Evolutionary conservation across 2,888 invertebrate species (phyloP), one percentile per base, ranked within the genome.

Genomic region (Pachymerium ferrugineum): DNA sequence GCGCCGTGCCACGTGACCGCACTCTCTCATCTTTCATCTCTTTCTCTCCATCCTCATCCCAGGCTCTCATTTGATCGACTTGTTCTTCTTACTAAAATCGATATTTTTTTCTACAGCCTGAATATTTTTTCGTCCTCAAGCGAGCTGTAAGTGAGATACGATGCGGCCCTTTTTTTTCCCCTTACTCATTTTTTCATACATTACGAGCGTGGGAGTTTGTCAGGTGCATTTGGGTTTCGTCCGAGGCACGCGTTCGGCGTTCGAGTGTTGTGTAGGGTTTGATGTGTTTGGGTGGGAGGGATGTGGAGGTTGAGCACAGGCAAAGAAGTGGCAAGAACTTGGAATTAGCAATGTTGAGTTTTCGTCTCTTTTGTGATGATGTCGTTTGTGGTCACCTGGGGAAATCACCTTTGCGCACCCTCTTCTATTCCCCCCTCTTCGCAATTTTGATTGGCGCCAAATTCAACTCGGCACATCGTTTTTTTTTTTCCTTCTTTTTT

Each of bases 141-240:
- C n/a, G n/a, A n/a, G n/a, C n/a, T n/a, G n/a, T n/a, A n/a, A n/a
- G n/a, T n/a, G n/a, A n/a, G n/a, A n/a, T n/a, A n/a, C n/a, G n/a
- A n/a, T n/a, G n/a, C n/a, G n/a, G n/a, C n/a, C n/a, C n/a, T n/a
- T n/a, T n/a, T n/a, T 19, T 47, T 47, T 47, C 22, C 8, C 5
- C 28, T 62, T 62, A n/a, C 22, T 54, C 16, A 22, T 54, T n/a
- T 54, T 10, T 54, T 54, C 16, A 2, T 22, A 10, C 47, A 10
- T 62, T 62, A 62, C 62, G 62, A 62, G 62, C 62, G 62, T 62
- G 62, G 62, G 62, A 62, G 62, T 62, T 62, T n/a, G 62, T 62
- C 62, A 62, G 62, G 62, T 62, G 62, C 62, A 28, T 62, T 0
- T 25, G 62, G 62, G 62, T 25, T 62, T 25, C 62, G 62, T 62